Percentiles rank a stretch among this genome's conserved stretches.
phyloP scores from a whole-genome alignment of 2,113 vertebrate species.

The Apteryx mantelli region DNA sequence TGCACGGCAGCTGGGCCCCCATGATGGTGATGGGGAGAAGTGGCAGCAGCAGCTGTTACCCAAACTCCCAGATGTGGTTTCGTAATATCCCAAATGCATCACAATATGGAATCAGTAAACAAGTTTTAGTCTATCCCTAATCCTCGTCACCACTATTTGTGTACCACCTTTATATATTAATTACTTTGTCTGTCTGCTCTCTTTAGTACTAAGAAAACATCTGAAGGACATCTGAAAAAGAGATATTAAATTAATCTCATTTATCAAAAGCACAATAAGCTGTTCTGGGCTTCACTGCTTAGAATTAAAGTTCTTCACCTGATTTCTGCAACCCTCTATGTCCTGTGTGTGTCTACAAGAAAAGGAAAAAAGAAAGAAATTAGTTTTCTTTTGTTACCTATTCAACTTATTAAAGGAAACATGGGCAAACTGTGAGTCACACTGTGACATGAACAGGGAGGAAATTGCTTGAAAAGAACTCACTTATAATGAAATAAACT shows the following conservation, averaged over 20 bases:
- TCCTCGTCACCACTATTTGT: not conserved
- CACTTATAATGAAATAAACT: not conserved
- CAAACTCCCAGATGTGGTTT: accelerated
- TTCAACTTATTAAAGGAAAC: not conserved
- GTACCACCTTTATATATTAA: not conserved
- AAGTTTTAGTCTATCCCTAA: not conserved
- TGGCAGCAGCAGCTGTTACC: not conserved
- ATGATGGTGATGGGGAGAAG: not conserved
- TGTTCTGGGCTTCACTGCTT: not conserved
- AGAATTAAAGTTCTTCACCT: not conserved
- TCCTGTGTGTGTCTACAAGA: not conserved
- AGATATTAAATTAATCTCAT: not conserved
- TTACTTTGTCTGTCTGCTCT: not conserved
- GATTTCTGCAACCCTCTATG: not conserved
- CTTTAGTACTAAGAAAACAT: not conserved
- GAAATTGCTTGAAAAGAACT: slow-evolving; percentile 4
- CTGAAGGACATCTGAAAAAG: not conserved
- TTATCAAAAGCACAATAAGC: not conserved
- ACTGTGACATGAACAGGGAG: not conserved
- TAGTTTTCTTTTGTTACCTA: not conserved
- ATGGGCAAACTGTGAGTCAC: not conserved
- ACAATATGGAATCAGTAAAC: not conserved
- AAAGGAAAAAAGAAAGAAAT: not conserved
- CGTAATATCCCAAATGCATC: not conserved
- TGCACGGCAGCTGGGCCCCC: not conserved